Evolutionary conservation across 2,113 vertebrate species (phyloP), one percentile per base, ranked within the genome.

Genomic region (Petrocephalus microphthalmus): DNA sequence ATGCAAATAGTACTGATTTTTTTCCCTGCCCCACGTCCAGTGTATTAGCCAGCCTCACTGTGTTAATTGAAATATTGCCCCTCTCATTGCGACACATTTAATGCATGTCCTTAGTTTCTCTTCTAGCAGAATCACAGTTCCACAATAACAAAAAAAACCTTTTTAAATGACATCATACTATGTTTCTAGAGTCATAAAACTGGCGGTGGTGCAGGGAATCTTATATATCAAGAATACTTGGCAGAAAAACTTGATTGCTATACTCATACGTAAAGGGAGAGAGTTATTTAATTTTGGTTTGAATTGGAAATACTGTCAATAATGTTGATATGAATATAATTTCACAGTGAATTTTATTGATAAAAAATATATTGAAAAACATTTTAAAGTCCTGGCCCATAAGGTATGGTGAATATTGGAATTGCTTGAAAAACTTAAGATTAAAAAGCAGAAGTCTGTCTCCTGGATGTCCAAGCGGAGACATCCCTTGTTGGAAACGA

Each of bases 401-500:
- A 90, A 93, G 89, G 89, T 89, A 87, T 91, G 91, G 89, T 93
- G 93, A 94, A 91, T 92, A 92, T 91, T 94, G 92, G 88, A 94
- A 95, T 94, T 95, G 94, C 94, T 95, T 94, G 93, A 95, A 94
- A 90, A 90, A 92, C 91, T 92, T 91, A 94, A 94, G 93, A 93
- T 93, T 95, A 95, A 92, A 91, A 92, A 83, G 90, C 89, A 90
- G 90, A 94, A 93, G 93, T 93, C 91, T 94, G 93, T 95, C 92
- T 93, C 93, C 92, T 92, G 94, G 95, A 94, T 94, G 93, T 95
- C 94, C 90, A 93, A 93, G 93, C 93, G 94, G 95, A 94, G 94
- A 94, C 93, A 93, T 96, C 93, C 92, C 93, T 93, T 95, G 94
- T 95, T 95, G 91, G 94, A 96, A 96, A 96, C 95, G 92, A 95